These are phyloP conservation scores for Stegodyphus mimosarum DNA, from an alignment of 1,140 invertebrate genomes.

Conservation along the genomic window DNA sequence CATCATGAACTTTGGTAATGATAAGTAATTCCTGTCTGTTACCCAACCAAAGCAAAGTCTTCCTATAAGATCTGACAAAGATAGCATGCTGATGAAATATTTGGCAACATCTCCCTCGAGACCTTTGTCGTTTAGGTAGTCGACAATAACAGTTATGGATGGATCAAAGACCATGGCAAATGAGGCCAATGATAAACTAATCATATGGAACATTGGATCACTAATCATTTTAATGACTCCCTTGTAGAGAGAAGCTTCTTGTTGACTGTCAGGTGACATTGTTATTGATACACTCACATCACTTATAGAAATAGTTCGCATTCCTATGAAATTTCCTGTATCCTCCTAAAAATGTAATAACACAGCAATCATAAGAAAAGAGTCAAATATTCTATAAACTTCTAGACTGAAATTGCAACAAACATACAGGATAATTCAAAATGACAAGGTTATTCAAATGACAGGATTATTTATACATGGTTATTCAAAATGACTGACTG, in stretches of 20 bases:
- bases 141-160: conserved; percentile 36
- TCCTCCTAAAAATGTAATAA: no score
- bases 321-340: no score
- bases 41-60: conserved; percentile 22
- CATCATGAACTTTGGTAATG: not conserved
- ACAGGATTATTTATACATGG: no score
- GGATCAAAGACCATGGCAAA: conserved; percentile 33
- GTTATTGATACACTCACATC: conserved; percentile 11
- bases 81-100: conserved; percentile 50
- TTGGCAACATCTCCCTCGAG: conserved; percentile 24
- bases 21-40: not conserved
- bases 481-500: no score
- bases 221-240: conserved; percentile 13
- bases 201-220: conserved; percentile 56
- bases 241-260: conserved; percentile 14
- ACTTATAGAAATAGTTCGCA: conserved; percentile 2
- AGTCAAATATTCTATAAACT: no score
- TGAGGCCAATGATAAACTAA: conserved; percentile 23
- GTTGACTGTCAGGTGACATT: not conserved
- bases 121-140: conserved; percentile 52
- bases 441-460: no score
- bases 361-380: no score
- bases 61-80: conserved; percentile 13
- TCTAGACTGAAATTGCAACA: no score
- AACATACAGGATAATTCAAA: no score